These are phyloP conservation scores for Acromyrmex echinatior DNA, from an alignment of 1,140 invertebrate species.

Conservation along the genomic window DNA sequence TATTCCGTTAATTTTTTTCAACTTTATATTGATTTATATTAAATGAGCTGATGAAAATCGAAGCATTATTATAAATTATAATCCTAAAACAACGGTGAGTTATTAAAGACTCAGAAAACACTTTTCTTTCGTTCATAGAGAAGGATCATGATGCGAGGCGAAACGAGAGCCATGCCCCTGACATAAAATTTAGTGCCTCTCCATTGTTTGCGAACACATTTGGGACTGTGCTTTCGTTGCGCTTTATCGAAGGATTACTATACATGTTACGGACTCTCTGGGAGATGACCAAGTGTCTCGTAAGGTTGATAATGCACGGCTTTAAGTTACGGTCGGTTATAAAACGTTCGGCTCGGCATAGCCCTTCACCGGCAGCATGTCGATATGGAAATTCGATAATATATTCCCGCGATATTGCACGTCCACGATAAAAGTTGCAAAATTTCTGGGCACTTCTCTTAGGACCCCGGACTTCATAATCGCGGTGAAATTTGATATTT, in stretches of 20 bases:
- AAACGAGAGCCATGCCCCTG: not conserved
- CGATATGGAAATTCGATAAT: slow-evolving; percentile 57
- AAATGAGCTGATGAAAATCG: not conserved
- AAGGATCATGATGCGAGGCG: not conserved
- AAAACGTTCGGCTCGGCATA: not conserved
- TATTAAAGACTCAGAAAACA: not conserved
- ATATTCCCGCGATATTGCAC: slow-evolving; percentile 28
- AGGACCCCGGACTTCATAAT: slow-evolving; percentile 33
- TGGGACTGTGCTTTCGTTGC: not conserved
- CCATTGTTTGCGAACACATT: slow-evolving; percentile 12
- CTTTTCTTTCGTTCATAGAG: not conserved
- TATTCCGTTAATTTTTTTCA: not conserved
- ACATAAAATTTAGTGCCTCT: not conserved
- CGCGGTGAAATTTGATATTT: slow-evolving; percentile 40
- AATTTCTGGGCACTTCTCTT: slow-evolving; percentile 44
- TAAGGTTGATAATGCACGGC: slow-evolving; percentile 36
- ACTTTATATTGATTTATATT: too few species aligned
- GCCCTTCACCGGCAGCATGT: slow-evolving; percentile 4
- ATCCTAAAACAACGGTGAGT: not conserved
- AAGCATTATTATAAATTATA: not conserved
- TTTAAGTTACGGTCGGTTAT: slow-evolving; percentile 39
- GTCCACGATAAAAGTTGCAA: slow-evolving; percentile 49
- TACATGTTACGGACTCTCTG: not conserved
- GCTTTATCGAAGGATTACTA: slow-evolving; percentile 21
- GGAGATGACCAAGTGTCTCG: slow-evolving; percentile 17